phyloP scores from a whole-genome alignment of 1,140 invertebrate genomes.

The Adoxophyes honmai region DNA sequence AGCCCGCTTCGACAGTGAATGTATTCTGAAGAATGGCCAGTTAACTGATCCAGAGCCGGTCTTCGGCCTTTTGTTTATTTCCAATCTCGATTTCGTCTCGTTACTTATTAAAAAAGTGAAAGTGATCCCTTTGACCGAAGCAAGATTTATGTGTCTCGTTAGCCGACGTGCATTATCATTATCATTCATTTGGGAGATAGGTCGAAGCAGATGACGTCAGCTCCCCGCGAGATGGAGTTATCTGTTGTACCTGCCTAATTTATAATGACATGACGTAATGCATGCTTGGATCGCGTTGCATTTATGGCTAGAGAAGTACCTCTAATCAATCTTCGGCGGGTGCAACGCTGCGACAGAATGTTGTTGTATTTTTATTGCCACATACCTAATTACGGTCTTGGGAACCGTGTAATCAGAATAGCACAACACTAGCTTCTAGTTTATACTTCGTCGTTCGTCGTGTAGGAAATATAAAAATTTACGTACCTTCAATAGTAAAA shows the following conservation, averaged over 20 bases:
- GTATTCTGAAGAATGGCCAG: neutral
- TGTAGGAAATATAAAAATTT: too few species aligned
- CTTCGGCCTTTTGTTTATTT: slow-evolving; percentile 21
- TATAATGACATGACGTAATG: slow-evolving; percentile 50
- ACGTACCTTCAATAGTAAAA: too few species aligned
- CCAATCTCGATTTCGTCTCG: slow-evolving; percentile 47
- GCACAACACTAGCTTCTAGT: too few species aligned
- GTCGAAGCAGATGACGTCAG: slow-evolving; percentile 41
- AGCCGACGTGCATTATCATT: slow-evolving; percentile 36
- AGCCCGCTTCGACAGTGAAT: slow-evolving; percentile 3
- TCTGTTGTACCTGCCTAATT: slow-evolving; percentile 30
- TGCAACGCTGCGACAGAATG: too few species aligned
- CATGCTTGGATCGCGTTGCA: neutral
- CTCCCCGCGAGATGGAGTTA: slow-evolving; percentile 27
- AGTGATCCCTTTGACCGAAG: slow-evolving; percentile 54
- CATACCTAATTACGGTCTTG: too few species aligned
- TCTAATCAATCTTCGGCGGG: too few species aligned
- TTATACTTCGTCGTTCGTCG: too few species aligned
- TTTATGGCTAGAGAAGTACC: too few species aligned
- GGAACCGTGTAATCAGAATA: too few species aligned
- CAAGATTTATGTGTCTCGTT: slow-evolving; percentile 57
- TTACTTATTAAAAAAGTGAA: slow-evolving; percentile 44
- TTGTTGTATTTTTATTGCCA: too few species aligned
- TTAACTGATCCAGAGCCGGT: slow-evolving; percentile 8
- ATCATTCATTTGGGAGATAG: slow-evolving; percentile 53